Evolutionary conservation across 2,888 invertebrate species (phyloP).

Genomic region (Agelastica alni): DNA sequence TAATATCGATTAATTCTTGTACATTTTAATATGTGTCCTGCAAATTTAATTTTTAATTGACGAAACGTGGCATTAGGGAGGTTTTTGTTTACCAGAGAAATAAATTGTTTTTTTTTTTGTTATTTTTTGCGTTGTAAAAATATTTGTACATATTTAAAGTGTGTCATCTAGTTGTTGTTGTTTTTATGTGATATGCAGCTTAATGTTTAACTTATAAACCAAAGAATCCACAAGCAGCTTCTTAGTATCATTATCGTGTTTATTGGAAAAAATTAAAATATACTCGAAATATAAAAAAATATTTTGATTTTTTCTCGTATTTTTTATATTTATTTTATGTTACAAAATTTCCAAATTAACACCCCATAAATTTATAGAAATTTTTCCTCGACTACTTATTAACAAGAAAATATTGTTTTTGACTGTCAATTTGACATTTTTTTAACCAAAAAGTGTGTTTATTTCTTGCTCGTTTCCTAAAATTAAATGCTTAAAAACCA

Average conservation of each 20-base stretch:
- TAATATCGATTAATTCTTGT: neutral
- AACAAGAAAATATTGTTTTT: too few species aligned
- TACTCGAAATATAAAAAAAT: too few species aligned
- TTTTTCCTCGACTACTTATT: too few species aligned
- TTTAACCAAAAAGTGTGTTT: too few species aligned
- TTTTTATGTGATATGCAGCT: slow-evolving; percentile 33
- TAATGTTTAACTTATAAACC: slow-evolving; percentile 23
- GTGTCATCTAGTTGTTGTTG: slow-evolving; percentile 32
- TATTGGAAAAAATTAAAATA: too few species aligned
- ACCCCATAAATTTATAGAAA: neutral
- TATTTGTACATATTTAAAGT: slow-evolving; percentile 30
- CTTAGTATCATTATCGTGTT: too few species aligned
- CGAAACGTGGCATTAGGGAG: neutral
- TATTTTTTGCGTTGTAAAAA: slow-evolving; percentile 23
- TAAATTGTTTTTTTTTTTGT: neutral
- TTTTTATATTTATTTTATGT: neutral
- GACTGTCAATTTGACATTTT: too few species aligned
- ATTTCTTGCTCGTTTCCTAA: too few species aligned
- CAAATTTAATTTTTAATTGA: neutral
- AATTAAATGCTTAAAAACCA: too few species aligned
- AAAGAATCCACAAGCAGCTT: slow-evolving; percentile 21
- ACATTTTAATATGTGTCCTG: neutral
- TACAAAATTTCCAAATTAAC: neutral
- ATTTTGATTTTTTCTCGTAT: neutral
- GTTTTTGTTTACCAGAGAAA: neutral